phyloP scores from a whole-genome alignment of 92 coral and sea anemone genomes.

The Heteractis magnifica region DNA sequence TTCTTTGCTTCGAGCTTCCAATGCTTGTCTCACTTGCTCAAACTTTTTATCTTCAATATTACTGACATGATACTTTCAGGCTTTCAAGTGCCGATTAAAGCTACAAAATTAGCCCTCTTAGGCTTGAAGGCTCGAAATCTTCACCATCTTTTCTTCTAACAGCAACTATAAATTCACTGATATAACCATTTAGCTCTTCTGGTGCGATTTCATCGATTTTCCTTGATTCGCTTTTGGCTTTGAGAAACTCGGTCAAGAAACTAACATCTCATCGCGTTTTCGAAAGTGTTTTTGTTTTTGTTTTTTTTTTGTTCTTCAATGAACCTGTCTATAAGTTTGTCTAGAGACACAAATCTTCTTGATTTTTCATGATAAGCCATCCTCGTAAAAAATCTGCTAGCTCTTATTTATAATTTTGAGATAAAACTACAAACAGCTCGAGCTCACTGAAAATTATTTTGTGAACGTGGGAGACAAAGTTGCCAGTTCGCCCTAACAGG shows the following conservation, averaged over 20 bases:
- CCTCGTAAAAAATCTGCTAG: no score
- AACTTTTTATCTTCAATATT: conserved; percentile 19
- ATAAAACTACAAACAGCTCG: no score
- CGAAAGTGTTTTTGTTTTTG: no score
- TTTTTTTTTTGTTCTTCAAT: no score
- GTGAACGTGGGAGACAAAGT: no score
- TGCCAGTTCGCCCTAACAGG: no score
- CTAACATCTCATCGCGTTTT: conserved; percentile 43
- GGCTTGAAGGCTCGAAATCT: conserved; percentile 35
- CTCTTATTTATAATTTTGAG: no score
- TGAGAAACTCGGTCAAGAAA: conserved; percentile 30
- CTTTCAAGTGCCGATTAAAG: conserved; percentile 39
- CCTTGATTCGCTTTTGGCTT: conserved; percentile 29
- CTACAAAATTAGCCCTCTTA: conserved; percentile 28
- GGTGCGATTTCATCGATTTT: conserved; percentile 27
- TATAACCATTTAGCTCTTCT: conserved; percentile 9
- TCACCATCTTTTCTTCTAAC: conserved; percentile 40
- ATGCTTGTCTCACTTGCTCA: conserved; percentile 21
- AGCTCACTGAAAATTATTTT: no score
- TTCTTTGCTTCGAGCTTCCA: no score
- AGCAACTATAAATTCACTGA: conserved; percentile 22
- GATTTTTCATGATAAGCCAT: no score
- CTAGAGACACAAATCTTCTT: no score
- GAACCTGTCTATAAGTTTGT: no score
- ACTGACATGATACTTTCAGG: conserved; percentile 16